These are phyloP conservation scores for Cabera pusaria DNA, from an alignment of 2,888 invertebrate species.

Conservation along the genomic window DNA sequence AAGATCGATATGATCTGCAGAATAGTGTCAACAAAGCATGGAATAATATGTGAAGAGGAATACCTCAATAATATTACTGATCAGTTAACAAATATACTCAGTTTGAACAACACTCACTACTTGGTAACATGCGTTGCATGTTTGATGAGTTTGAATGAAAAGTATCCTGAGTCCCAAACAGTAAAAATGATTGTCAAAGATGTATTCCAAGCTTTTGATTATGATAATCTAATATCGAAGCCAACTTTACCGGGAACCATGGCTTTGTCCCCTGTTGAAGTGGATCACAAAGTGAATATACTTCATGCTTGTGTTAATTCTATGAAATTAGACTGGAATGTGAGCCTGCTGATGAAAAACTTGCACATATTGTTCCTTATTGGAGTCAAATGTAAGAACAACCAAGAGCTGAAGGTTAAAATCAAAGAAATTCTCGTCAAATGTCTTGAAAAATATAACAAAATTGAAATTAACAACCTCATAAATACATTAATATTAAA, in stretches of 20 bases:
- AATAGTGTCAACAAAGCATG: conserved; percentile 83
- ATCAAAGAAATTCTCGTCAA: conserved; percentile 61
- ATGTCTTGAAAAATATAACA: conserved; percentile 49
- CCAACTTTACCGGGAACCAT: conserved; percentile 59
- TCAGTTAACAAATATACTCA: conserved; percentile 78
- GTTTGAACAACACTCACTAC: conserved; percentile 65
- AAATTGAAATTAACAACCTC: conserved; percentile 38
- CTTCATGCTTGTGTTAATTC: conserved; percentile 60
- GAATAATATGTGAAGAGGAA: conserved; percentile 60
- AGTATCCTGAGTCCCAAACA: conserved; percentile 64
- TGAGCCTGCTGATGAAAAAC: conserved; percentile 58
- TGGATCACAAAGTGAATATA: conserved; percentile 59
- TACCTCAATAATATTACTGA: conserved; percentile 81
- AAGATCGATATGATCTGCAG: conserved; percentile 86
- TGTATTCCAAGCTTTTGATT: conserved; percentile 54
- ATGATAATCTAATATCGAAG: conserved; percentile 40
- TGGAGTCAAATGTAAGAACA: conserved; percentile 56
- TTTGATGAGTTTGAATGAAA: conserved; percentile 76
- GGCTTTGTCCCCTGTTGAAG: conserved; percentile 59
- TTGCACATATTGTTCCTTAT: conserved; percentile 70
- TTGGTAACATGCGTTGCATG: conserved; percentile 81
- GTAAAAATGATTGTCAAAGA: conserved; percentile 51
- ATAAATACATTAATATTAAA: conserved; percentile 56
- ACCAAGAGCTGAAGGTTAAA: conserved; percentile 53
- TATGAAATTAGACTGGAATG: conserved; percentile 55